A percentile compares a stretch with the other conserved stretches of the same genome.
Conservation (phyloP, 2,797 vertebrate species). For the Halcyon smyrnensis region DNA sequence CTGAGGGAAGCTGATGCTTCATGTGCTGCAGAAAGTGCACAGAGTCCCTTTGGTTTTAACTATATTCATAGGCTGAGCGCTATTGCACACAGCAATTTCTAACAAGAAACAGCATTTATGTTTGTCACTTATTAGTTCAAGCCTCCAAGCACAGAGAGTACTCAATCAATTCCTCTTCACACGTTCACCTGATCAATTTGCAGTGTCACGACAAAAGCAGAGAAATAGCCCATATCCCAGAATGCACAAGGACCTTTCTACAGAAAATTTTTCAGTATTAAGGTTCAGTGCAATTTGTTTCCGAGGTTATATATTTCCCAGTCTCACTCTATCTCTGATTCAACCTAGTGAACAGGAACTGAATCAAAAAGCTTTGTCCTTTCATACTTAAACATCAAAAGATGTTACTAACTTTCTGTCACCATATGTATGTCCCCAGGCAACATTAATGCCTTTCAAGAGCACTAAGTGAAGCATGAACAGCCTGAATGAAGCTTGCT, state of each 20-base stretch:
- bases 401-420: background rate
- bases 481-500: background rate
- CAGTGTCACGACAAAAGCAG: background rate
- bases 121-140: constrained; percentile 9
- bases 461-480: rapidly evolving
- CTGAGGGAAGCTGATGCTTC: background rate
- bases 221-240: background rate
- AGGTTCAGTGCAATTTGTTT: background rate
- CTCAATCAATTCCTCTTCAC: constrained; percentile 11
- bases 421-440: background rate
- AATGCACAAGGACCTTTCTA: background rate
- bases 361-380: background rate
- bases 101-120: constrained; percentile 2
- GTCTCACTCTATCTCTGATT: background rate
- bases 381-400: background rate
- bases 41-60: background rate
- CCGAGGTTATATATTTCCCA: background rate
- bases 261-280: background rate
- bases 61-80: background rate
- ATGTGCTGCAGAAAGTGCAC: background rate
- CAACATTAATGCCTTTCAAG: background rate
- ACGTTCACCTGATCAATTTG: constrained; percentile 2
- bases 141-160: background rate
- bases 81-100: background rate
- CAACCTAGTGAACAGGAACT: background rate